Conservation (phyloP, 92 coral and sea anemone species). For the Hydrozoanthus gracilis region DNA sequence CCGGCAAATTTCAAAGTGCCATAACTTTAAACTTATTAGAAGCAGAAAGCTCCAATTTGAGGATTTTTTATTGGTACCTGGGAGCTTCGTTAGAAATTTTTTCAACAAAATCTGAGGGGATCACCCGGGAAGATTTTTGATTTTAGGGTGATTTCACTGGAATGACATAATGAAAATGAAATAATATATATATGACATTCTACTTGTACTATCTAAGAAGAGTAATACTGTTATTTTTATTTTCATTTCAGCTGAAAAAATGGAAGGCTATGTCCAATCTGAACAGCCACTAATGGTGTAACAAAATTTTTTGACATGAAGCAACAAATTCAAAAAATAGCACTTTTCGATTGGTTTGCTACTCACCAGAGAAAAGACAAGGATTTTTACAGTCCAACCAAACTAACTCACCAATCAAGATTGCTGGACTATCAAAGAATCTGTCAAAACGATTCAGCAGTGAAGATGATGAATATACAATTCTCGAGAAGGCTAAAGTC, state of each 20-base stretch:
- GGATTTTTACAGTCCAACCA: slow-evolving; percentile 41
- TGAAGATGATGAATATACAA: slow-evolving; percentile 58
- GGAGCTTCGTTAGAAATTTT: background rate
- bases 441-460: slow-evolving; percentile 49
- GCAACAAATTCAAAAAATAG: slow-evolving; percentile 39
- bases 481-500: slow-evolving; percentile 52
- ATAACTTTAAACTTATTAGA: background rate
- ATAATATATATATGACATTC: too few species aligned
- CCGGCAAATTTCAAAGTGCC: slow-evolving; percentile 16
- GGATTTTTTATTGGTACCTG: background rate
- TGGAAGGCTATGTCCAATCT: slow-evolving; percentile 54
- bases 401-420: slow-evolving; percentile 49
- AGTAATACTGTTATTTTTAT: slow-evolving; percentile 17
- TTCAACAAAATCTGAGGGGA: too few species aligned
- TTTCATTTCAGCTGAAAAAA: slow-evolving; percentile 44
- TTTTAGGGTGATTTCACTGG: background rate
- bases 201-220: slow-evolving; percentile 7
- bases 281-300: slow-evolving; percentile 33
- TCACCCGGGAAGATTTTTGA: slow-evolving; percentile 2
- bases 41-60: background rate
- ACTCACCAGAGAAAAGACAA: slow-evolving; percentile 45
- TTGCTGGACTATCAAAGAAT: slow-evolving; percentile 42
- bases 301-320: slow-evolving; percentile 53
- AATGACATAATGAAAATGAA: too few species aligned
- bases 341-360: slow-evolving; percentile 48